Conservation (phyloP, 1,140 invertebrate species). For the Tetranychus urticae region DNA sequence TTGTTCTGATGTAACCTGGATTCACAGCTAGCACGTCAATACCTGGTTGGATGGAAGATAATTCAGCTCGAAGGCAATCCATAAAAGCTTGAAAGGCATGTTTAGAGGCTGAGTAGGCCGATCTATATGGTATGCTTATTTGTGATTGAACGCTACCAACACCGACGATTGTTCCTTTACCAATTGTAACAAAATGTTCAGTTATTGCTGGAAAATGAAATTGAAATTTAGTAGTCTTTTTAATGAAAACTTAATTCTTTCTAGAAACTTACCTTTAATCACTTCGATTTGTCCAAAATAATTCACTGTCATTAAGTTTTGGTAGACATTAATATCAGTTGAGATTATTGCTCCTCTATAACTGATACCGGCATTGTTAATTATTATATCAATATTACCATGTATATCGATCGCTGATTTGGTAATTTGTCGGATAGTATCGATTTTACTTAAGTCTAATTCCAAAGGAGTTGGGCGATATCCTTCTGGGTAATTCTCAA, state of each 20-base stretch:
- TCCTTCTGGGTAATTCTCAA: conserved; percentile 27
- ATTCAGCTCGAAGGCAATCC: conserved; percentile 55
- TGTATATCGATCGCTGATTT: conserved; percentile 34
- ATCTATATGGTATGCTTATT: conserved; percentile 47
- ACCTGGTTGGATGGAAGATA: conserved; percentile 19
- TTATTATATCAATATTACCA: conserved; percentile 26
- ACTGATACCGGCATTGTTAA: conserved; percentile 10
- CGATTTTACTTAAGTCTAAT: conserved; percentile 49
- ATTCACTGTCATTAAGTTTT: conserved; percentile 73
- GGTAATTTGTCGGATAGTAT: conserved; percentile 33
- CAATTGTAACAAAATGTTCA: conserved; percentile 49
- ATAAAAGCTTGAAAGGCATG: conserved; percentile 74
- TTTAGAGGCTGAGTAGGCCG: conserved; percentile 63
- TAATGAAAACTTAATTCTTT: no score
- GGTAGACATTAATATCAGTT: conserved; percentile 55
- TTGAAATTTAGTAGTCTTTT: no score
- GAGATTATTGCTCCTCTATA: conserved; percentile 41
- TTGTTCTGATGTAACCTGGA: conserved; percentile 74
- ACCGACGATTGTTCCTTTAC: conserved; percentile 57
- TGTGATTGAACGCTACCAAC: conserved; percentile 83
- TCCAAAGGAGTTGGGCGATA: conserved; percentile 36
- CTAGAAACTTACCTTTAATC: conserved; percentile 42
- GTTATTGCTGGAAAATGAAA: not conserved
- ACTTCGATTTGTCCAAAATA: conserved; percentile 76
- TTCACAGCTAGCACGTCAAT: conserved; percentile 55